These are phyloP conservation scores for Neoniphon sammara DNA, from an alignment of 2,797 vertebrate genomes.

Conservation along the genomic window DNA sequence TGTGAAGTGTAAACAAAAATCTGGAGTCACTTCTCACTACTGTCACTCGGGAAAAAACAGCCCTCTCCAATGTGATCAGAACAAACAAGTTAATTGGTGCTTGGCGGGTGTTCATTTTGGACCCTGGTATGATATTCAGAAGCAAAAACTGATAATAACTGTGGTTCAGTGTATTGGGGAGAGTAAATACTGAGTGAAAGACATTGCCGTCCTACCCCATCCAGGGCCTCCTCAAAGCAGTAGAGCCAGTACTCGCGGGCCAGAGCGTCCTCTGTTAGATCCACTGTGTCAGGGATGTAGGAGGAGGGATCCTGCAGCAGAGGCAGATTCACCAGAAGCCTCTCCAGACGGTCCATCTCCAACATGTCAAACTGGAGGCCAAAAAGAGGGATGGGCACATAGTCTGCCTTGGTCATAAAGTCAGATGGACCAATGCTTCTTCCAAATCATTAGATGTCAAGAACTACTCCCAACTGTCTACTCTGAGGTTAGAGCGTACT, in stretches of 20 bases:
- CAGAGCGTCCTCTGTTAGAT: conserved; percentile 92
- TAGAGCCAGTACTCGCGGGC: conserved; percentile 97
- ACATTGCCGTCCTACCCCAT: conserved; percentile 86
- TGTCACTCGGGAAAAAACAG: no score
- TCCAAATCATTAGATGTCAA: neutral
- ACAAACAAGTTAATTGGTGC: no score
- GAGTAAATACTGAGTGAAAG: neutral
- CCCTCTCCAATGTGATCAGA: no score
- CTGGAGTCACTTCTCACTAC: no score
- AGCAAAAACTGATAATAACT: neutral
- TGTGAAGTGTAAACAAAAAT: no score
- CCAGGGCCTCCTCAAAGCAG: conserved; percentile 97
- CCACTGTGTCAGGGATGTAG: conserved; percentile 95
- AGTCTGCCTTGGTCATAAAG: neutral
- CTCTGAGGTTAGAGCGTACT: neutral
- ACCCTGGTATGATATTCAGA: neutral
- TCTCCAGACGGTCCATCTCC: conserved; percentile 97
- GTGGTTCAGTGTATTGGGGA: no score
- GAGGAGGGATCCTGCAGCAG: conserved; percentile 92
- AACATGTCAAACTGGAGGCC: conserved; percentile 93
- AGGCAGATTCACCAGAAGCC: conserved; percentile 93
- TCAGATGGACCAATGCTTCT: neutral
- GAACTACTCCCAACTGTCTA: neutral
- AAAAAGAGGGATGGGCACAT: conserved; percentile 15
- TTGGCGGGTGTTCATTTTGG: neutral